Evolutionary conservation across 2,797 vertebrate species (phyloP), one percentile per base, ranked within the genome.

Genomic region (Hyperoplus lanceolatus): DNA sequence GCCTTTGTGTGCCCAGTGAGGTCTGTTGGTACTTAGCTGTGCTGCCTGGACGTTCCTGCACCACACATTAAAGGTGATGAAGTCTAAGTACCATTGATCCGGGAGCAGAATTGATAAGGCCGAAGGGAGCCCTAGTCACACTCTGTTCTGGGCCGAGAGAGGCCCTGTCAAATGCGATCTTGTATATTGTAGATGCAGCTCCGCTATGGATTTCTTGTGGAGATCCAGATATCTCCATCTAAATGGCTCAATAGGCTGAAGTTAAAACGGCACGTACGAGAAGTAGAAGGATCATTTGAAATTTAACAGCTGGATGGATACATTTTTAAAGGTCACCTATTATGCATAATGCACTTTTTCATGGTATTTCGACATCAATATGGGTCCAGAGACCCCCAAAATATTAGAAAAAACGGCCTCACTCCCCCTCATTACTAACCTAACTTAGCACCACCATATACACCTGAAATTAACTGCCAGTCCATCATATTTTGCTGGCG

Each of bases 61-160:
- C 69, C 80, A 73, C 82, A 81, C 88, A 84, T 92, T 90, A 90
- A 82, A 82, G 85, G 83, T 89, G 90, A 92, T 86, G 89, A 89
- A 88, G 83, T 87, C 84, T 84, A 85, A 91, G 88, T 82, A 71
- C 58, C 88, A 94, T 93, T 87, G 93, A 93, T 93, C 84, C 8
- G 8, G 81, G 66, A 79, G 85, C 84, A 81, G 87, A 87, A 91
- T 90, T 92, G 86, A 93, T 92, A 84, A 90, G 80, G 80, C 92
- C 86, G 3, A 81, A 72, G 90, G 87, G 92, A 92, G 87, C 61
- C 49, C 38, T 41, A 79, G 90, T 90, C 90, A 87, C 92, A 90
- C 87, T 91, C 84, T 1, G 54, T 75, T 89, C 84, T 70, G 79
- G 74, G 79, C 83, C 18, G n/a, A 75, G 64, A 84, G 86, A 89